These are phyloP conservation scores for Nomada ruficornis DNA, from an alignment of 2,888 invertebrate species.

Conservation along the genomic window DNA sequence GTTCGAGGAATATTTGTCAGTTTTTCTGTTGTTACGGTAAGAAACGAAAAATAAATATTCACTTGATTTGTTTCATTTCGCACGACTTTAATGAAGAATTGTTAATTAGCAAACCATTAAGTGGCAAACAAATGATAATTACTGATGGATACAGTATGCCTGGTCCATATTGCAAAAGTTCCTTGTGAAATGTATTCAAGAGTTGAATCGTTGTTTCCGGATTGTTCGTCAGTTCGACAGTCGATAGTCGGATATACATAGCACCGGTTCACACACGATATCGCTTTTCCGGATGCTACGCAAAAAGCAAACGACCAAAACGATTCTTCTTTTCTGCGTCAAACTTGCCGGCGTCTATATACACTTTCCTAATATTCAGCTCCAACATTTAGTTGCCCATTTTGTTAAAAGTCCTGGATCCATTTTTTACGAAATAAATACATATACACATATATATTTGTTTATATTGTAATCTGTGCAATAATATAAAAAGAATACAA, in stretches of 20 bases:
- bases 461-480: too few species aligned
- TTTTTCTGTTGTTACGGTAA: too few species aligned
- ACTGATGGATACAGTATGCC: constrained; percentile 4
- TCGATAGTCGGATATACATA: constrained; percentile 21
- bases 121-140: constrained; percentile 2
- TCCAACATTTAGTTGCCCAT: background rate
- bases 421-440: background rate
- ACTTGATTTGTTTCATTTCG: background rate
- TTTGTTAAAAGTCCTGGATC: background rate
- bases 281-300: constrained; percentile 35
- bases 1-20: too few species aligned
- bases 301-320: constrained; percentile 22
- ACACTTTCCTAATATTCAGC: background rate
- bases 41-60: too few species aligned
- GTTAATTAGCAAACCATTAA: background rate
- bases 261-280: constrained; percentile 6
- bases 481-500: background rate
- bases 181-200: constrained; percentile 43
- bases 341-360: constrained; percentile 16
- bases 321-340: constrained; percentile 26
- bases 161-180: constrained; percentile 43
- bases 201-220: constrained; percentile 42
- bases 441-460: background rate
- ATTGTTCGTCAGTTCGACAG: constrained; percentile 42
- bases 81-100: background rate